These are phyloP conservation scores for Platanista minor DNA, from an alignment of 2,113 vertebrate genomes.

Conservation along the genomic window DNA sequence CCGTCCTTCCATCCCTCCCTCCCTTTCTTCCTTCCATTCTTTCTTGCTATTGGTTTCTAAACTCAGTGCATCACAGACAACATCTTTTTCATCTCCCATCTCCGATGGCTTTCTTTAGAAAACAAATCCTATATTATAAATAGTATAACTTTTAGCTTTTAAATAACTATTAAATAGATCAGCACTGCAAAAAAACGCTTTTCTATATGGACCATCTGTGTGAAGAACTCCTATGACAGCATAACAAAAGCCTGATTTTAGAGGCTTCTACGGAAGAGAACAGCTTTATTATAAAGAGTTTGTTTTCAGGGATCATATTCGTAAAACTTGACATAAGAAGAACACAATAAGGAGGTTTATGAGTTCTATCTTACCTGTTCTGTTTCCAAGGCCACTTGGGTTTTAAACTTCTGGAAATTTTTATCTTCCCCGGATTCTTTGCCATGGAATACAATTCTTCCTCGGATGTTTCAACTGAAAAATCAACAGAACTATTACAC, in stretches of 20 bases:
- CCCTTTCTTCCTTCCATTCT: background rate
- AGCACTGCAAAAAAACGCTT: background rate
- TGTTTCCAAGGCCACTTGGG: slow-evolving; percentile 84
- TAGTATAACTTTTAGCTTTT: background rate
- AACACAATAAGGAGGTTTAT: background rate
- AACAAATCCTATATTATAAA: background rate
- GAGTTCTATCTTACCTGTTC: slow-evolving; percentile 85
- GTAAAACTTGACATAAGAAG: background rate
- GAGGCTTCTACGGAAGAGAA: background rate
- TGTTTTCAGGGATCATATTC: background rate
- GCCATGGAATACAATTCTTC: slow-evolving; percentile 89
- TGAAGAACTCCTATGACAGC: background rate
- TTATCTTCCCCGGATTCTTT: slow-evolving; percentile 88
- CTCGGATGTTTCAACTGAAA: slow-evolving; percentile 62
- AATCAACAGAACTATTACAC: background rate
- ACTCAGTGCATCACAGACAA: background rate
- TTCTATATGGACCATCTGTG: background rate
- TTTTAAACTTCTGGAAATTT: slow-evolving; percentile 89
- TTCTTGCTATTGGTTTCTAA: background rate
- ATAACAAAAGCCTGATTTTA: background rate
- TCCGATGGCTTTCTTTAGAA: background rate
- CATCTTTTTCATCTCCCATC: background rate
- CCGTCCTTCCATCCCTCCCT: rapidly evolving
- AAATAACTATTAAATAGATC: background rate
- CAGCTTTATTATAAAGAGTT: background rate